A percentile compares a stretch with the other conserved stretches of the same genome.
phyloP scores from a whole-genome alignment of 2,797 vertebrate species.

The Octomys mimax region DNA sequence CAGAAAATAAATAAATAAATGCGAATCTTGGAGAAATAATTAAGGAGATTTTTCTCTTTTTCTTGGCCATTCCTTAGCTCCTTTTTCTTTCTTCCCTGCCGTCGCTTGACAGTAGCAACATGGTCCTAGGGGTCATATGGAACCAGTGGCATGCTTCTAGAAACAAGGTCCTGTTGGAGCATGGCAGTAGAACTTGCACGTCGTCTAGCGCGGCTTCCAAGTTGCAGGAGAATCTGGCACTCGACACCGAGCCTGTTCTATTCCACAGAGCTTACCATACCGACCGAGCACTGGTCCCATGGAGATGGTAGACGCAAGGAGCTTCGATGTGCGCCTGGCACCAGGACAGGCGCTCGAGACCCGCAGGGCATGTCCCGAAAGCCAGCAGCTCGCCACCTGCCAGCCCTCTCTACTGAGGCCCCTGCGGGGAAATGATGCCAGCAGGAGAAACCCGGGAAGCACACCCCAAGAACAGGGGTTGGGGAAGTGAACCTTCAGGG shows the following conservation, averaged over 20 bases:
- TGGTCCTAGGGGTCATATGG: background rate
- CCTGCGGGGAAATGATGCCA: background rate
- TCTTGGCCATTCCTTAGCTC: background rate
- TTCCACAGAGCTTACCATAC: background rate
- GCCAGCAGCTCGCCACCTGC: background rate
- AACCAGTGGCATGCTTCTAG: background rate
- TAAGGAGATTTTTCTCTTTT: background rate
- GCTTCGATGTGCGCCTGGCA: background rate
- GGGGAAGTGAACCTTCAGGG: background rate
- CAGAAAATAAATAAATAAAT: conserved; percentile 6
- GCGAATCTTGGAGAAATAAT: background rate
- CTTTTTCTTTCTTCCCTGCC: background rate
- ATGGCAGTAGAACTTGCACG: background rate
- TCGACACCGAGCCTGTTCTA: background rate
- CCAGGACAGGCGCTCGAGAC: background rate
- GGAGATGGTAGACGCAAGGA: background rate
- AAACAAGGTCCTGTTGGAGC: background rate
- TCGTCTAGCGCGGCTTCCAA: background rate
- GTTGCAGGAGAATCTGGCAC: background rate
- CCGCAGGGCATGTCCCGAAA: background rate
- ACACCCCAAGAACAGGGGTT: background rate
- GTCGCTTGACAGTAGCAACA: background rate
- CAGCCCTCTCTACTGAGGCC: background rate
- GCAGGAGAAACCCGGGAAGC: background rate
- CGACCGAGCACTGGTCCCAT: background rate